Evolutionary conservation across 2,113 vertebrate species (phyloP), one percentile per base, ranked within the genome.

Genomic region (Barbus barbus): DNA sequence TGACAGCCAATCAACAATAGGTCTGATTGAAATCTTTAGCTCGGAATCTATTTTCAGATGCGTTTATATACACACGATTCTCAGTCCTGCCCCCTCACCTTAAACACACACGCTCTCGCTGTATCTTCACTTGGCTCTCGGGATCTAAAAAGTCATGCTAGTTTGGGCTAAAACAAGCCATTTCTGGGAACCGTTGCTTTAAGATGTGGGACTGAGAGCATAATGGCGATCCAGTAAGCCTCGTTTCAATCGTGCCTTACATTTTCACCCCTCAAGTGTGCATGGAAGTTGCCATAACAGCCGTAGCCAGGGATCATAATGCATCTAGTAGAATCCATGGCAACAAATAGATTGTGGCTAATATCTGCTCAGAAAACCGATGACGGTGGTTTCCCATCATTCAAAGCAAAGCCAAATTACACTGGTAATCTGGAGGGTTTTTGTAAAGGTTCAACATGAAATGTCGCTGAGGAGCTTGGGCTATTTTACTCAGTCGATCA

Each of bases 21-120:
- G n/a, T n/a, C 78, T 48, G 67, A 85, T 46, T 38, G 51, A 80
- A 51, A 53, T 74, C 67, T 80, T 80, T 24, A 26, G 69, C 77
- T 53, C 48, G 1, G 22, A 71, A 71, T 28, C 76, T 72, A 88
- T 88, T 88, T 88, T 87, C 72, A 89, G 91, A 91, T 90, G 90
- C 90, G 77, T 86, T 83, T 61, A 26, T 16, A 63, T 74, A 72
- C 80, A 65, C 86, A 86, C 86, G 88, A 90, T 92, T 86, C 91
- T 85, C 82, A 89, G 88, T 81, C 90, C 53, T 53, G n/a, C 90
- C 80, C 86, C 63, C 73, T 63, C 82, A 78, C 56, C 77, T 87
- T 87, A 90, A 88, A 89, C 88, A 89, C 88, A 90, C 36, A 82
- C 79, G 84, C 86, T 86, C 63, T 53, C 28, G 2, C 18, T 69